Base-by-base conservation (phyloP, 2,888 invertebrate genomes). In the Strigamia transsilvanica region DNA sequence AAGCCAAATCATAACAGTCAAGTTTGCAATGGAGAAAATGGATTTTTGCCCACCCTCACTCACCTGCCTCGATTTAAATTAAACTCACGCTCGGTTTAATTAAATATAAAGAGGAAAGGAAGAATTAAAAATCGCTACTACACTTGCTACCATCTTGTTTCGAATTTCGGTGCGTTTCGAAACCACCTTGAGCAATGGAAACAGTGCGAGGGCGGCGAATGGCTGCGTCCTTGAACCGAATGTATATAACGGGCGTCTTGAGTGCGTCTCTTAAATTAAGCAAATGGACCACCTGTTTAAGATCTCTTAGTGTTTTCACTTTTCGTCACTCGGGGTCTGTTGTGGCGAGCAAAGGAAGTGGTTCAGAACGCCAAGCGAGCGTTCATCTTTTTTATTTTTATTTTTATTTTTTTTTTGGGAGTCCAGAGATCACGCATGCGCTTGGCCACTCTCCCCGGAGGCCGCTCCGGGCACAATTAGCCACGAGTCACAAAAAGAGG, bases 251-350 rank as follows among this genome's bases (percentile, higher is more conserved):
- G 27, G 27, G 73, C 73, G 73, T 73, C 73, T 73, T 32, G 73
- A 73, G 73, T 32, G 73, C 73, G 73, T 73, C 73, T 73, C 73
- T 73, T 73, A 73, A 73, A 73, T 73, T 73, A 73, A 73, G 73
- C 73, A 73, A 73, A 73, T 73, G 73, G 73, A 32, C 73, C 73
- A 73, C 73, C 73, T 73, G 73, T 73, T 73, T n/a, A 73, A 32
- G 73, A 73, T 73, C 73, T 27, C 73, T 73, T 56, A 56, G n/a
- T 18, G 18, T 56, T 56, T 73, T 73, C 73, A 32, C 32, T 27
- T 66, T n/a, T 73, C 73, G 73, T 73, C 73, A 73, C 73, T 73
- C 32, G 73, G 27, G 73, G 32, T 12, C 23, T 21, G 13, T 21
- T 23, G 23, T 5, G 6, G 32, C 7, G 15, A 38, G 27, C 27